Percentiles rank a stretch among this genome's conserved stretches.
phyloP scores from a whole-genome alignment of 2,888 invertebrate genomes.

The Amiota mariae region DNA sequence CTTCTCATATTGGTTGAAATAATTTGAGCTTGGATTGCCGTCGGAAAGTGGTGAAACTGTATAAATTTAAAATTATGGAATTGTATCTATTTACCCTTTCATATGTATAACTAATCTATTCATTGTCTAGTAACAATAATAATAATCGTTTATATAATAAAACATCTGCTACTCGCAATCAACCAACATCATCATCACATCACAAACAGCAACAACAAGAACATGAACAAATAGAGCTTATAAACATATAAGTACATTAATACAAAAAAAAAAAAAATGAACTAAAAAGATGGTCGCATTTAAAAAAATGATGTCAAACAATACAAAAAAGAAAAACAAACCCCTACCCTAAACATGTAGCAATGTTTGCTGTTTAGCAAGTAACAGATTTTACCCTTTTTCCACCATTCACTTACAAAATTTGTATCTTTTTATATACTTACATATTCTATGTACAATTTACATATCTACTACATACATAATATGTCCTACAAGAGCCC shows the following conservation, averaged over 20 bases:
- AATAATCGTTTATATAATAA: background rate
- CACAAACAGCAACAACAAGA: background rate
- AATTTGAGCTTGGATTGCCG: constrained; percentile 13
- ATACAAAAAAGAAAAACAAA: no score
- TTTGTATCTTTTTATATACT: no score
- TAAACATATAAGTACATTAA: constrained; percentile 3
- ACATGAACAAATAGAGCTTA: background rate
- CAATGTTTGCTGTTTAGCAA: no score
- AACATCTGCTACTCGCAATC: constrained; percentile 16
- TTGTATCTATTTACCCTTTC: background rate
- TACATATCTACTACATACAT: no score
- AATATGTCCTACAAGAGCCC: no score
- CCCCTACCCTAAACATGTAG: no score
- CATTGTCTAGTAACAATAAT: constrained; percentile 1
- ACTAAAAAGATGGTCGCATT: constrained; percentile 26
- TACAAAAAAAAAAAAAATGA: constrained; percentile 5
- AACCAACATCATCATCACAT: constrained; percentile 1
- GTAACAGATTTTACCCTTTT: no score
- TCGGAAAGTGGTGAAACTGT: background rate
- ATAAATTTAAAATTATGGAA: no score
- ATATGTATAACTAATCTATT: background rate
- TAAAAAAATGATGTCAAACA: no score
- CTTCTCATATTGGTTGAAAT: background rate
- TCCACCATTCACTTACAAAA: no score
- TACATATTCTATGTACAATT: no score